phyloP scores from a whole-genome alignment of 2,797 vertebrate genomes.

The Hipposideros larvatus region DNA sequence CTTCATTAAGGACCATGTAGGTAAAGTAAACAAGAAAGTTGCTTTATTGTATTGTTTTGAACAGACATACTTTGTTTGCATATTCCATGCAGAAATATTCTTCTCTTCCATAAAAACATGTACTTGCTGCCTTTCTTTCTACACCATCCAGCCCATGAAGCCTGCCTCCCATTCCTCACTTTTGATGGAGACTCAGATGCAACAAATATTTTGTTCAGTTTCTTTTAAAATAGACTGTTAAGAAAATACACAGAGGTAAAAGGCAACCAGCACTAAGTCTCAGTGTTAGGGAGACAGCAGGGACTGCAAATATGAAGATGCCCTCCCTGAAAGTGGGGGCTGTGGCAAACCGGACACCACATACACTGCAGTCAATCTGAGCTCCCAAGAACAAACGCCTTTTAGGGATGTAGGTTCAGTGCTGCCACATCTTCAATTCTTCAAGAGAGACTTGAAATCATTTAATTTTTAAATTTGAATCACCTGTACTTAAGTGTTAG shows the following conservation, averaged over 20 bases:
- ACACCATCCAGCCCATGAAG: neutral
- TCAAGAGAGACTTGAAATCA: neutral
- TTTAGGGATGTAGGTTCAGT: neutral
- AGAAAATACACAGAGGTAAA: constrained; percentile 25
- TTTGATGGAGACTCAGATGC: neutral
- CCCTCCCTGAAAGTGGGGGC: neutral
- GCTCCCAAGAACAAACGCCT: neutral
- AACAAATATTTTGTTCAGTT: neutral
- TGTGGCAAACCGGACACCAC: neutral
- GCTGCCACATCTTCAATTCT: constrained; percentile 9
- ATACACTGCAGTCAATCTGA: neutral
- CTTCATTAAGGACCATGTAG: neutral
- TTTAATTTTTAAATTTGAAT: constrained; percentile 18
- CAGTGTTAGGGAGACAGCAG: too few relatives aligned
- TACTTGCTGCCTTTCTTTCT: neutral
- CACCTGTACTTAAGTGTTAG: neutral
- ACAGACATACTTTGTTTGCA: neutral
- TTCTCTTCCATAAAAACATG: neutral
- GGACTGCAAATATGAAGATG: neutral
- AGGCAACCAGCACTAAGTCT: neutral
- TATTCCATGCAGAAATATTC: neutral
- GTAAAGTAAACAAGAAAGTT: neutral
- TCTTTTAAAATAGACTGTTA: constrained; percentile 1
- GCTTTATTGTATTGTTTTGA: constrained; percentile 8
- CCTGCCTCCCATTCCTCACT: neutral